Evolutionary conservation across 1,140 invertebrate genomes (phyloP).

Genomic region (Brachionus paranguensis): DNA sequence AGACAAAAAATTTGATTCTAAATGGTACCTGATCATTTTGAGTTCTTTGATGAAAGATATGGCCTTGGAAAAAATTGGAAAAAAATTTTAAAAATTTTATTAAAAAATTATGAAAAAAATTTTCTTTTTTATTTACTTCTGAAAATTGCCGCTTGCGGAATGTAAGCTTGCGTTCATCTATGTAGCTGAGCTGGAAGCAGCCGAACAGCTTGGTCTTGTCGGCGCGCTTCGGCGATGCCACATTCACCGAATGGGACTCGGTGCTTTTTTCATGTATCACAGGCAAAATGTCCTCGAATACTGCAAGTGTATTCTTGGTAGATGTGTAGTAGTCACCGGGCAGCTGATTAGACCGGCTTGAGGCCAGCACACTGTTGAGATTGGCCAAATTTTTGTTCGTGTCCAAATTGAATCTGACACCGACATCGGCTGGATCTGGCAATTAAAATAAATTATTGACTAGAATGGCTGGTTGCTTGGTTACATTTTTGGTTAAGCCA

Average conservation of each 20-base stretch:
- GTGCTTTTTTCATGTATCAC: background rate
- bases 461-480: too few species aligned
- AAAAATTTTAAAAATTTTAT: too few species aligned
- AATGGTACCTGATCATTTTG: slow-evolving; percentile 29
- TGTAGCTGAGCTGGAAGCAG: slow-evolving; percentile 3
- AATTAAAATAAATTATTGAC: too few species aligned
- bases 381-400: background rate
- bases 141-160: slow-evolving; percentile 1
- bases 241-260: background rate
- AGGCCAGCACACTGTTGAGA: background rate
- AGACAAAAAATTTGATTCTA: too few species aligned
- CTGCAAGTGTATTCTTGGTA: background rate
- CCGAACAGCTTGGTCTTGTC: background rate
- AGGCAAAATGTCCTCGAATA: background rate
- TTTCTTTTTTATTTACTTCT: background rate
- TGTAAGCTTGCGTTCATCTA: slow-evolving; percentile 33
- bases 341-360: background rate
- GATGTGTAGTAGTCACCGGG: background rate
- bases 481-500: background rate
- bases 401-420: background rate
- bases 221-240: background rate
- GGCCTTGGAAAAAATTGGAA: background rate
- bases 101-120: background rate
- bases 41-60: slow-evolving; percentile 5
- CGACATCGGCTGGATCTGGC: too few species aligned